Percentiles rank a stretch among this genome's conserved stretches.
Conservation (phyloP, 2,797 vertebrate species). For the Masticophis lateralis region DNA sequence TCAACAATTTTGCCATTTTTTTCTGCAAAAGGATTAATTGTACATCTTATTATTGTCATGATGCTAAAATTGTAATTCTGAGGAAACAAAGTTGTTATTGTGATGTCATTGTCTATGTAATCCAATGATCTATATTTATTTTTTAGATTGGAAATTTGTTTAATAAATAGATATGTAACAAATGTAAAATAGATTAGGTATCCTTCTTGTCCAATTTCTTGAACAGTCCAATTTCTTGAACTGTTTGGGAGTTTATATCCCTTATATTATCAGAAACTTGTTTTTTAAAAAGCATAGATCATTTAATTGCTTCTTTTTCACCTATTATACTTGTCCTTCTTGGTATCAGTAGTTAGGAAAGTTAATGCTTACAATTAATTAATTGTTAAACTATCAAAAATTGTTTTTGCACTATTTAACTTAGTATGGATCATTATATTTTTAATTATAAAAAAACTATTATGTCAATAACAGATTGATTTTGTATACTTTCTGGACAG, state of each 20-base stretch:
- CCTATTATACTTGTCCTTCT: neutral
- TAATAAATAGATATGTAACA: neutral
- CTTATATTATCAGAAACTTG: neutral
- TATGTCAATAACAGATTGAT: neutral
- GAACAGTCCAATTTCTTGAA: neutral
- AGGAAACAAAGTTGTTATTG: neutral
- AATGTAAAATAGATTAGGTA: neutral
- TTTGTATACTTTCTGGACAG: neutral
- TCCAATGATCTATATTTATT: neutral
- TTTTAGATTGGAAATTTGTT: neutral
- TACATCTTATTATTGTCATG: neutral
- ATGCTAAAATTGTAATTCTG: neutral
- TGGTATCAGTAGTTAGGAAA: neutral
- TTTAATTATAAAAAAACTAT: neutral
- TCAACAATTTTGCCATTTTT: neutral
- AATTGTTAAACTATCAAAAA: neutral
- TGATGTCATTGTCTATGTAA: neutral
- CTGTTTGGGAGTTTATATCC: neutral
- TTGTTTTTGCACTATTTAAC: neutral
- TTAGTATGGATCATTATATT: neutral
- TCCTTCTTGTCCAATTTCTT: neutral
- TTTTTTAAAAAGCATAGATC: neutral
- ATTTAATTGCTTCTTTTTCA: neutral
- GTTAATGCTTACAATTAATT: neutral
- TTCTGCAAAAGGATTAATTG: neutral